These are phyloP conservation scores for Ennomos fuscantarius DNA, from an alignment of 2,888 invertebrate genomes.

Conservation along the genomic window DNA sequence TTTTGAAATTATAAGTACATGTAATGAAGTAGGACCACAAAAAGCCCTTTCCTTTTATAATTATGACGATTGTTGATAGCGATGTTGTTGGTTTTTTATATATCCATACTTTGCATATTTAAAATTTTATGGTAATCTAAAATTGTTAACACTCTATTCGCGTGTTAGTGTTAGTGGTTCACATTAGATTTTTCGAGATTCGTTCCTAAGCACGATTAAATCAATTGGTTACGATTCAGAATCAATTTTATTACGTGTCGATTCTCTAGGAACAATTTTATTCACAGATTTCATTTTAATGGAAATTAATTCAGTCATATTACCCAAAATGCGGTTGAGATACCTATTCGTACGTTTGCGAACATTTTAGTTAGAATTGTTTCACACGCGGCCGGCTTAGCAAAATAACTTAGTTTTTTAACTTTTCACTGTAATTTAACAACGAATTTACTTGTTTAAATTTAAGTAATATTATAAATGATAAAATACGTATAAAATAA, in stretches of 20 bases:
- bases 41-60: no score
- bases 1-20: no score
- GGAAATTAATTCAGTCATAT: constrained; percentile 18
- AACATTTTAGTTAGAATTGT: constrained; percentile 1
- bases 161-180: constrained; percentile 51
- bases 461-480: constrained; percentile 1
- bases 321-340: constrained; percentile 5
- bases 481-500: constrained; percentile 6
- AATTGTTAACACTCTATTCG: constrained; percentile 33
- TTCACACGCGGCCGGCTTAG: constrained; percentile 13
- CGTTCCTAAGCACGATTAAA: constrained; percentile 57
- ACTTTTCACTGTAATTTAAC: constrained; percentile 16
- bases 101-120: constrained; percentile 1
- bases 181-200: constrained; percentile 54
- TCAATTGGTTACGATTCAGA: constrained; percentile 64
- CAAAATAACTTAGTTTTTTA: constrained; percentile 3
- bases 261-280: constrained; percentile 22
- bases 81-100: neutral
- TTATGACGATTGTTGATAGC: no score
- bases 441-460: neutral
- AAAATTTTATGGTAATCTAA: constrained; percentile 17
- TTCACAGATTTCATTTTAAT: constrained; percentile 20
- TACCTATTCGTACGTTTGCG: constrained; percentile 9
- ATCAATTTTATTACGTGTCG: constrained; percentile 40
- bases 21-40: no score